Conservation (phyloP, 2,113 vertebrate genomes). For the Hepsetus odoe region DNA sequence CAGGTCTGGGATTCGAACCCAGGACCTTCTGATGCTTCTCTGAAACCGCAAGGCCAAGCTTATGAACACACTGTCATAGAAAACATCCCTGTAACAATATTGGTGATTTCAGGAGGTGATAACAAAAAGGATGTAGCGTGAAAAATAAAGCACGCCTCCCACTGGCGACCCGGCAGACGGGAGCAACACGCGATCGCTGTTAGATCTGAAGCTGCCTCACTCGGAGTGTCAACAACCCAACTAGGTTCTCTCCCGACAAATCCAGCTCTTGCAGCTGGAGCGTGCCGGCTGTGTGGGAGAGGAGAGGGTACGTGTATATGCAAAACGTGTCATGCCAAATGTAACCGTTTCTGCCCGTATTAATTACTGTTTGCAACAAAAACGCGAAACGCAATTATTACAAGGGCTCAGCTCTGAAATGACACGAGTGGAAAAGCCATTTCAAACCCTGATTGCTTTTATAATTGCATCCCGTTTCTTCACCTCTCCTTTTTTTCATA, state of each 20-base stretch:
- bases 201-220: constrained; percentile 58
- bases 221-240: constrained; percentile 59
- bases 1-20: no score
- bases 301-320: neutral
- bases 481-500: constrained; percentile 71
- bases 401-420: no score
- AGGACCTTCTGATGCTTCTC: no score
- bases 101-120: no score
- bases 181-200: constrained; percentile 54
- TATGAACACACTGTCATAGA: no score
- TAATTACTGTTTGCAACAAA: constrained; percentile 46
- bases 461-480: constrained; percentile 77
- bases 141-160: constrained; percentile 24
- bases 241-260: constrained; percentile 1
- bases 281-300: neutral
- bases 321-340: neutral
- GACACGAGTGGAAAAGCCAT: constrained; percentile 62
- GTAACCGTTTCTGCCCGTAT: constrained; percentile 8
- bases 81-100: no score
- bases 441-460: constrained; percentile 72
- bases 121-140: no score
- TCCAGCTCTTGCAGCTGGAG: neutral
- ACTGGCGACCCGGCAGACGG: constrained; percentile 47
- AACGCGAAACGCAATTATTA: constrained; percentile 43
- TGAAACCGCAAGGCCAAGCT: no score